Evolutionary conservation across 2,888 invertebrate species (phyloP).

Genomic region (Eudemis profundana): DNA sequence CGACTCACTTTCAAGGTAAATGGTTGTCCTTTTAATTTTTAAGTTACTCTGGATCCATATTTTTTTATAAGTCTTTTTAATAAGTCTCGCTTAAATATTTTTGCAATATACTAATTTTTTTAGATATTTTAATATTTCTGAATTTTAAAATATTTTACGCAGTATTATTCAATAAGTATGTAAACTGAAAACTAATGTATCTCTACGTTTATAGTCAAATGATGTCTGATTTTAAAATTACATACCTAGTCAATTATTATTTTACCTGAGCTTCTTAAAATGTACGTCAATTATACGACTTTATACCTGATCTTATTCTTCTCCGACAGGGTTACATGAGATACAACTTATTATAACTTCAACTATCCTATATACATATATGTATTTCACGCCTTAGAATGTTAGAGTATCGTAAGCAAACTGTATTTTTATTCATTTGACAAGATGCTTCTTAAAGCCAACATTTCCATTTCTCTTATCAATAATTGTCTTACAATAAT

Average conservation of each 20-base stretch:
- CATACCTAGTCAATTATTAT: conserved; percentile 47
- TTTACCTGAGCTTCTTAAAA: conserved; percentile 67
- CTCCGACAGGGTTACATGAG: conserved; percentile 60
- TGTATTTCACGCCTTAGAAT: conserved; percentile 1
- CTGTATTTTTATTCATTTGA: background rate
- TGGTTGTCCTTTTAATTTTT: conserved; percentile 65
- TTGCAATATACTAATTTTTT: background rate
- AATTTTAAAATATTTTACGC: too few species aligned
- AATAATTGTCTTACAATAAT: too few species aligned
- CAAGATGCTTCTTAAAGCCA: too few species aligned
- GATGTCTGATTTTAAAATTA: conserved; percentile 8
- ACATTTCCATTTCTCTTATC: too few species aligned
- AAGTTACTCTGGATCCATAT: background rate
- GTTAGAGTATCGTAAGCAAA: background rate
- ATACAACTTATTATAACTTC: conserved; percentile 24
- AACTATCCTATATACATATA: conserved; percentile 17
- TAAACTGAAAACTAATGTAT: too few species aligned
- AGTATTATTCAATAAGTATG: too few species aligned
- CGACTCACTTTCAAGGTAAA: conserved; percentile 76
- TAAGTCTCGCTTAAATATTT: background rate
- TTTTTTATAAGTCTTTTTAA: background rate
- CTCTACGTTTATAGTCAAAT: conserved; percentile 6
- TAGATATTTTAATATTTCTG: too few species aligned
- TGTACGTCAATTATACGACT: conserved; percentile 66
- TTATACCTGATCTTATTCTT: conserved; percentile 53